Conservation (phyloP, 2,797 vertebrate species). For the Sebastes kiyomatsui region DNA sequence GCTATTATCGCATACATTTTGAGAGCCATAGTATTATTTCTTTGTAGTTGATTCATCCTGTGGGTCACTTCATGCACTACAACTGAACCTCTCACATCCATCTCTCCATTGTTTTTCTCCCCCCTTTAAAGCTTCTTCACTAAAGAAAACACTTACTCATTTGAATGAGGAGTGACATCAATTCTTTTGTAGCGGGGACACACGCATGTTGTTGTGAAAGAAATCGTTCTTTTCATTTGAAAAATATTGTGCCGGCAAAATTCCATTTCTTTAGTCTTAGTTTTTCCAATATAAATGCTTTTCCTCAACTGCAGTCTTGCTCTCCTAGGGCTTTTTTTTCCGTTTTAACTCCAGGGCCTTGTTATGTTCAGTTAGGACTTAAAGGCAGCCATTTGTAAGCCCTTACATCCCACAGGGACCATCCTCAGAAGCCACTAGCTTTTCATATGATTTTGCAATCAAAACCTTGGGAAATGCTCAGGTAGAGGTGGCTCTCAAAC, state of each 20-base stretch:
- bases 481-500: slow-evolving; percentile 51
- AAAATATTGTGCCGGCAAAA: slow-evolving; percentile 6
- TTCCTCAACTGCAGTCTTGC: slow-evolving; percentile 22
- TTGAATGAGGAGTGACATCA: neutral
- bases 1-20: no score
- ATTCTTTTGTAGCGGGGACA: neutral
- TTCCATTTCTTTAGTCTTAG: slow-evolving; percentile 6
- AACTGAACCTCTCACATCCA: neutral
- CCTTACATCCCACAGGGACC: slow-evolving; percentile 60
- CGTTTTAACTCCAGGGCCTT: slow-evolving; percentile 55
- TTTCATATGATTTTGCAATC: slow-evolving; percentile 65
- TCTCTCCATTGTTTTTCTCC: neutral
- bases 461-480: slow-evolving; percentile 60
- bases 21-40: neutral
- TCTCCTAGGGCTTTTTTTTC: neutral
- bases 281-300: slow-evolving; percentile 20
- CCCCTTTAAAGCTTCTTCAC: neutral
- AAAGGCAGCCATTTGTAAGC: slow-evolving; percentile 65
- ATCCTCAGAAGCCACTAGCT: slow-evolving; percentile 56
- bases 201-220: neutral
- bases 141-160: neutral
- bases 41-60: neutral
- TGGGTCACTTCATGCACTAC: neutral
- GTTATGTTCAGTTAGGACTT: slow-evolving; percentile 69
- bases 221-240: slow-evolving; percentile 16